Conservation (phyloP, 2,113 vertebrate genomes). For the Hydrolagus affinis region DNA sequence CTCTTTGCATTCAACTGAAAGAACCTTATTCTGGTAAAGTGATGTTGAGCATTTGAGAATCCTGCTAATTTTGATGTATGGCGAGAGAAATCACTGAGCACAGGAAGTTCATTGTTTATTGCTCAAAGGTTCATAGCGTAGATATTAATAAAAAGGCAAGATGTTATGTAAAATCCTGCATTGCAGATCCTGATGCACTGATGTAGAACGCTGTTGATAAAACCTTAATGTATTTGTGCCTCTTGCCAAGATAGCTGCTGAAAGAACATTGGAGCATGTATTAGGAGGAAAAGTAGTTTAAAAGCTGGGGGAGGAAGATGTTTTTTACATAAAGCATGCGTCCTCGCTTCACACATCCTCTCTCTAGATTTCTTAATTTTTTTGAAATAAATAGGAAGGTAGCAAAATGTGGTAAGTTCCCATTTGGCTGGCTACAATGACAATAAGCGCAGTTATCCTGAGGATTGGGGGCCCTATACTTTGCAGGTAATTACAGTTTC, state of each 20-base stretch:
- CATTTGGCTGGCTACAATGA: not conserved
- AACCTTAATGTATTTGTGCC: not conserved
- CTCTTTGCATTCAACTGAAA: constrained; percentile 42
- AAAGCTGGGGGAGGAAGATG: not conserved
- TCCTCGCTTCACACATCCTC: not conserved
- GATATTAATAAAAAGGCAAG: constrained; percentile 57
- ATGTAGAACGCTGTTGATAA: constrained; percentile 53
- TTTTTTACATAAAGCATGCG: not conserved
- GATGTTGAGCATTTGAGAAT: not conserved
- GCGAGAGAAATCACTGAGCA: not conserved
- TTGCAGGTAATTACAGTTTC: constrained; percentile 48
- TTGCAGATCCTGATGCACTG: constrained; percentile 57
- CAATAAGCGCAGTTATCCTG: constrained; percentile 25
- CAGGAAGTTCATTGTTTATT: constrained; percentile 47
- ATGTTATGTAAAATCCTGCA: constrained; percentile 68
- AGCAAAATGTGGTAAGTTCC: not conserved
- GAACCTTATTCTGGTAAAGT: constrained; percentile 40
- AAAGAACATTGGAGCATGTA: constrained; percentile 8
- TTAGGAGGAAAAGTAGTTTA: not conserved
- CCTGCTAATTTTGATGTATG: not conserved
- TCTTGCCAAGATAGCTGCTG: not conserved
- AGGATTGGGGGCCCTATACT: constrained; percentile 38
- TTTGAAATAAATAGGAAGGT: not conserved
- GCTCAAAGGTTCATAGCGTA: constrained; percentile 61
- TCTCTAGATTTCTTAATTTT: not conserved